phyloP scores from a whole-genome alignment of 2,888 invertebrate genomes.

The Diloba caeruleocephala region DNA sequence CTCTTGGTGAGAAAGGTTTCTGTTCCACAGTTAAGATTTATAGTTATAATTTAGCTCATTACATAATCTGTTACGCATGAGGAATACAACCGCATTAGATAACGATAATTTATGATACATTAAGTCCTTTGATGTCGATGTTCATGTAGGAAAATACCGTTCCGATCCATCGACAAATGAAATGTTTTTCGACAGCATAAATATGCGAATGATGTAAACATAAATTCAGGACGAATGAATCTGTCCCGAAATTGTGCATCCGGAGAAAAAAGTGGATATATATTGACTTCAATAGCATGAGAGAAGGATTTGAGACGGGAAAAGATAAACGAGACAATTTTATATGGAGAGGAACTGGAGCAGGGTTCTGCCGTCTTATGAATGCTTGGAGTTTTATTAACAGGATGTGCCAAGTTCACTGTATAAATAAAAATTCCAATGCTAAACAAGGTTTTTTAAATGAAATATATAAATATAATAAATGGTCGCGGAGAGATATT shows the following conservation, averaged over 20 bases:
- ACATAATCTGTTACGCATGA: too few species aligned
- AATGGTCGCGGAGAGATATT: too few species aligned
- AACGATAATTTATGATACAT: background rate
- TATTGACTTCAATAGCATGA: background rate
- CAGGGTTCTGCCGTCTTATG: too few species aligned
- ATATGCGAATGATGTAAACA: slow-evolving; percentile 24
- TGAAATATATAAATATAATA: too few species aligned
- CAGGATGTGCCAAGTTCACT: too few species aligned
- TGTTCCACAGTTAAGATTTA: too few species aligned
- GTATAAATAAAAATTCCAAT: too few species aligned
- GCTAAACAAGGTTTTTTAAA: too few species aligned
- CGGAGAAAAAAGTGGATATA: background rate
- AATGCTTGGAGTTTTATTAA: too few species aligned
- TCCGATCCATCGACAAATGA: slow-evolving; percentile 13
- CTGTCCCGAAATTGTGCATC: slow-evolving; percentile 7
- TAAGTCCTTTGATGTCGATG: background rate
- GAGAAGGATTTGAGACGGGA: slow-evolving; percentile 1
- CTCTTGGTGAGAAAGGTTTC: too few species aligned
- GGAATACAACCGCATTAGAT: background rate
- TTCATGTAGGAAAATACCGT: slow-evolving; percentile 5
- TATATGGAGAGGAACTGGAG: background rate
- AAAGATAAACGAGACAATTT: slow-evolving; percentile 5
- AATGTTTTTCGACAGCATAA: slow-evolving; percentile 14
- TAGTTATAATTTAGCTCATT: too few species aligned
- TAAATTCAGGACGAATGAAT: slow-evolving; percentile 11